These are phyloP conservation scores for Atractosteus spatula DNA, from an alignment of 2,113 vertebrate species.

Conservation along the genomic window DNA sequence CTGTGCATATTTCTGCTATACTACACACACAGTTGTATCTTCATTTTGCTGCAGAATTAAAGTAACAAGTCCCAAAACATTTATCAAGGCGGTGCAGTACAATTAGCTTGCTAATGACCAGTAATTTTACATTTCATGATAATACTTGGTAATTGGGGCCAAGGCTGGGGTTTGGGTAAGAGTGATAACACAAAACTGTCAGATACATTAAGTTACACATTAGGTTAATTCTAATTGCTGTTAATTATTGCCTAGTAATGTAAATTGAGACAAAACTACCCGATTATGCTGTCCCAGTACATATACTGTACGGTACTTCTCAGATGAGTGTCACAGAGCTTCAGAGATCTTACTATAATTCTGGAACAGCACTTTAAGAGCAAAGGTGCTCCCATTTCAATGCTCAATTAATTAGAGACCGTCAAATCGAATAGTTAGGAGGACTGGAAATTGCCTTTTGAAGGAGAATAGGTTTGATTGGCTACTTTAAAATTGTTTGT, in stretches of 20 bases:
- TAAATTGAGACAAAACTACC: conserved; percentile 52
- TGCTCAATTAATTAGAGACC: conserved; percentile 68
- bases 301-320: no score
- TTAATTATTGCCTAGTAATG: conserved; percentile 61
- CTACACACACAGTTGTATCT: no score
- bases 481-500: no score
- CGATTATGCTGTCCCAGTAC: conserved; percentile 33
- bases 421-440: conserved; percentile 47
- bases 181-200: conserved; percentile 47
- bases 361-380: conserved; percentile 30
- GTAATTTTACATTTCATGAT: conserved; percentile 42
- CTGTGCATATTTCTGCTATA: no score
- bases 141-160: conserved; percentile 66
- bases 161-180: conserved; percentile 57
- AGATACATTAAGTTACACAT: conserved; percentile 22
- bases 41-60: no score
- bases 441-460: no score
- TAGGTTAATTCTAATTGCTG: conserved; percentile 62
- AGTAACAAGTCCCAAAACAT: no score
- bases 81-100: no score
- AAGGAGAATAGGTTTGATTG: no score
- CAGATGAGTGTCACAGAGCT: no score
- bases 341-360: no score
- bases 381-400: conserved; percentile 67
- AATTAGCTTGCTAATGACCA: no score